These are phyloP conservation scores for Cremastinae sp. DNA, from an alignment of 2,888 invertebrate genomes.

Conservation along the genomic window DNA sequence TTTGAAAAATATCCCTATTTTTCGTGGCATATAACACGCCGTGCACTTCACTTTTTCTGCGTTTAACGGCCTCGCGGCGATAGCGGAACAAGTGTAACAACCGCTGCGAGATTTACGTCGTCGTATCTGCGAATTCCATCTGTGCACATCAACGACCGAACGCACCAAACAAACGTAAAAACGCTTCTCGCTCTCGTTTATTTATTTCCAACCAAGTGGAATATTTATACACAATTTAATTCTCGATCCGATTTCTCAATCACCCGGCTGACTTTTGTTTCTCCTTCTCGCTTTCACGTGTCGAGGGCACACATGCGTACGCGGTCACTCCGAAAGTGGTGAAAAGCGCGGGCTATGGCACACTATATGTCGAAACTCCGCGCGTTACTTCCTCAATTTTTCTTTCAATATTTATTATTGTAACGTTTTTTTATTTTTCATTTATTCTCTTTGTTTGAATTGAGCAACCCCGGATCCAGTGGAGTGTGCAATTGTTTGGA, in stretches of 20 bases:
- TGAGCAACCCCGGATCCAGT: constrained; percentile 7
- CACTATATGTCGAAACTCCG: constrained; percentile 46
- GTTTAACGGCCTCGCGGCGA: constrained; percentile 26
- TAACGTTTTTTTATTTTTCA: not conserved
- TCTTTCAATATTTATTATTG: not conserved
- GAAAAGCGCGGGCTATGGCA: constrained; percentile 58
- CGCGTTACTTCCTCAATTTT: constrained; percentile 33
- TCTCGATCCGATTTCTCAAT: not conserved
- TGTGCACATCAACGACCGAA: constrained; percentile 32
- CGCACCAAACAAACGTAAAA: constrained; percentile 26
- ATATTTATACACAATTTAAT: constrained; percentile 8
- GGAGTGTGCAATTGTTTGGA: not conserved
- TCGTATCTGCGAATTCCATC: constrained; percentile 24
- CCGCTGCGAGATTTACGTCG: not conserved
- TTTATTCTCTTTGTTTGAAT: not conserved
- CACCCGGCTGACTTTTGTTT: constrained; percentile 40
- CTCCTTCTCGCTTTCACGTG: constrained; percentile 1
- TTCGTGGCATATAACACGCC: constrained; percentile 56
- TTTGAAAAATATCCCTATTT: constrained; percentile 57
- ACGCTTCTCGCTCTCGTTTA: constrained; percentile 6
- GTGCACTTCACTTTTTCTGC: constrained; percentile 54
- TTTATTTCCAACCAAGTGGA: constrained; percentile 1
- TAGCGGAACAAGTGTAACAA: not conserved
- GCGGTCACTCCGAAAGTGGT: constrained; percentile 55
- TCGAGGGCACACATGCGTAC: constrained; percentile 9